These are phyloP conservation scores for Thymelicus lineola DNA, from an alignment of 2,888 invertebrate species.

Conservation along the genomic window DNA sequence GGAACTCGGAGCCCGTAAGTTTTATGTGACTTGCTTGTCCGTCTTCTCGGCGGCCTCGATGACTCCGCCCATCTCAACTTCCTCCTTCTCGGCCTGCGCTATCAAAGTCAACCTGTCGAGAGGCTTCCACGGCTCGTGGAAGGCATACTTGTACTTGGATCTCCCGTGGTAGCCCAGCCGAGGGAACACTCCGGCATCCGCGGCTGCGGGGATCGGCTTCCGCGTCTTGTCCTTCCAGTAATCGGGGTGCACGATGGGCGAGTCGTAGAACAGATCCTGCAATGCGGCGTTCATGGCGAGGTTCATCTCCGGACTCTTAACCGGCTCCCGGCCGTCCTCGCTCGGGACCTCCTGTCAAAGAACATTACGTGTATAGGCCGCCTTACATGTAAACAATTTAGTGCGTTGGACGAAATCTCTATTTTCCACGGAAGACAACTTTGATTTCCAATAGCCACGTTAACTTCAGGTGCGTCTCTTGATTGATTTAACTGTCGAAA, in stretches of 20 bases:
- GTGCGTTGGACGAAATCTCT: constrained; percentile 76
- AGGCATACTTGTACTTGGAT: constrained; percentile 72
- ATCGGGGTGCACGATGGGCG: constrained; percentile 68
- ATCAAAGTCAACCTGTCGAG: constrained; percentile 66
- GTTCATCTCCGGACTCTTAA: constrained; percentile 47
- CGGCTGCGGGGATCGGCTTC: constrained; percentile 45
- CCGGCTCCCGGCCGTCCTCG: constrained; percentile 56
- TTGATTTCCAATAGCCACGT: neutral
- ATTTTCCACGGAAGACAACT: constrained; percentile 13
- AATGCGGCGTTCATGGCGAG: constrained; percentile 43
- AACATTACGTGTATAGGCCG: constrained; percentile 52
- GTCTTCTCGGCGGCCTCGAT: constrained; percentile 40
- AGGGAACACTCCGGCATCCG: constrained; percentile 51
- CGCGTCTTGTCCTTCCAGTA: constrained; percentile 65
- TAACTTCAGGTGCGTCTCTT: neutral
- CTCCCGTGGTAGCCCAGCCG: constrained; percentile 73
- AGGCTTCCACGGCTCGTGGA: constrained; percentile 78
- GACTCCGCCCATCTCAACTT: constrained; percentile 43
- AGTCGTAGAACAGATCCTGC: constrained; percentile 64
- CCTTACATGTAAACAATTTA: constrained; percentile 45
- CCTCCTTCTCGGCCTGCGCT: constrained; percentile 66
- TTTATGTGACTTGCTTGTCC: constrained; percentile 46
- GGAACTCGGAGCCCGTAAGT: constrained; percentile 64
- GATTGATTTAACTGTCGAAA: neutral
- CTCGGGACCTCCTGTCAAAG: constrained; percentile 69